Conservation (phyloP, 2,113 vertebrate species). For the Cyanoramphus novaezelandiae region DNA sequence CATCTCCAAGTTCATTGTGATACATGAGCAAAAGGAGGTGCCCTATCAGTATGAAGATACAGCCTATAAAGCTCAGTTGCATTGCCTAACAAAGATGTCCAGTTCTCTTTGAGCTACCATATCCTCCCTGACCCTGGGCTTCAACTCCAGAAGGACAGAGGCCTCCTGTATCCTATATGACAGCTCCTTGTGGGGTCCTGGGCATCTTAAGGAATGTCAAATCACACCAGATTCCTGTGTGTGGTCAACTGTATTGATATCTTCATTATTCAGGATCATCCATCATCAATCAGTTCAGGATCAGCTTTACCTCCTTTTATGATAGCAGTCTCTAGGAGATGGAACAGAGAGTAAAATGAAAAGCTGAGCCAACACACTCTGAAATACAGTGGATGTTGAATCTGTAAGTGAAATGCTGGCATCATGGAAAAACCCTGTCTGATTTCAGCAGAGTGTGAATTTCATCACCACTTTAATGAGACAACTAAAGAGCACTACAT, state of each 20-base stretch:
- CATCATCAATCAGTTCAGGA: not conserved
- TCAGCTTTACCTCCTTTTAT: not conserved
- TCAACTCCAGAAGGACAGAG: not conserved
- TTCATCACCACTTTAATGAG: not conserved
- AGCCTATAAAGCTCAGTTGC: not conserved
- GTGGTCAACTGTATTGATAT: no score
- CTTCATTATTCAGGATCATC: not conserved
- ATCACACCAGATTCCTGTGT: not conserved
- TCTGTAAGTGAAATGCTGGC: not conserved
- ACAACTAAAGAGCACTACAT: not conserved
- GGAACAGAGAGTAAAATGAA: not conserved
- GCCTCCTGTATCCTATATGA: not conserved
- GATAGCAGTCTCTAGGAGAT: not conserved
- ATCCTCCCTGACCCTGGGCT: not conserved
- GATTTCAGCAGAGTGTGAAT: not conserved
- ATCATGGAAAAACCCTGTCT: not conserved
- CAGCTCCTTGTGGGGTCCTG: not conserved
- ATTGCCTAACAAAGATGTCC: not conserved
- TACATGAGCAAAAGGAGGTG: not conserved
- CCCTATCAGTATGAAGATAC: no score
- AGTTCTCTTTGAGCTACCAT: not conserved
- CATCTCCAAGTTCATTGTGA: not conserved
- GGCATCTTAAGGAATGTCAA: not conserved
- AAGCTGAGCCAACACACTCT: not conserved
- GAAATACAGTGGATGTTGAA: not conserved